Evolutionary conservation across 2,888 invertebrate genomes (phyloP).

Genomic region (Graphium colonna): DNA sequence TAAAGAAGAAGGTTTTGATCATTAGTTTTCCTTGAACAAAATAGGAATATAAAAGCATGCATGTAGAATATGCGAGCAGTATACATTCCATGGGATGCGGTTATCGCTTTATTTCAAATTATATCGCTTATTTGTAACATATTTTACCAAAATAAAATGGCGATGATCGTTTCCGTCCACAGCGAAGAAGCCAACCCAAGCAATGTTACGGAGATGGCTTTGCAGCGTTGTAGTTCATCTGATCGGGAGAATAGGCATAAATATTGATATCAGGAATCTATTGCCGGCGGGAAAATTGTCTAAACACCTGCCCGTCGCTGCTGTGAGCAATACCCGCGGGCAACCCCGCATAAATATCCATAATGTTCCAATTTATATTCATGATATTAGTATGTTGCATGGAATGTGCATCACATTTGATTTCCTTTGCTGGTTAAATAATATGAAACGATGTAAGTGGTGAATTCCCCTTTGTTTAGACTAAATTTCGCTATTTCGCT

Average conservation of each 20-base stretch:
- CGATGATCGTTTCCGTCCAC: neutral
- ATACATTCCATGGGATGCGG: too few relatives aligned
- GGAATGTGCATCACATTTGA: slow-evolving; percentile 71
- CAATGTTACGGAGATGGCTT: slow-evolving; percentile 39
- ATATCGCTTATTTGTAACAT: too few relatives aligned
- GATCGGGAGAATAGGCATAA: slow-evolving; percentile 72
- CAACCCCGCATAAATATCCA: slow-evolving; percentile 72
- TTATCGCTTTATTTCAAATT: neutral
- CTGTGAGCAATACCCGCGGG: slow-evolving; percentile 65
- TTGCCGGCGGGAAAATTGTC: slow-evolving; percentile 73
- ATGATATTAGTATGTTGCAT: slow-evolving; percentile 70
- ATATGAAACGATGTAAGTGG: slow-evolving; percentile 34
- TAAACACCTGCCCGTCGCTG: slow-evolving; percentile 67
- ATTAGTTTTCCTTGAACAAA: too few relatives aligned
- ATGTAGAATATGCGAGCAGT: too few relatives aligned
- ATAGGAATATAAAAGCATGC: too few relatives aligned
- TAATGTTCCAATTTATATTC: slow-evolving; percentile 79
- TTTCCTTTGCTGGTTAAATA: slow-evolving; percentile 70
- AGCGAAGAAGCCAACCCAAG: slow-evolving; percentile 23
- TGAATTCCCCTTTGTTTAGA: slow-evolving; percentile 9
- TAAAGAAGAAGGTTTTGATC: too few relatives aligned
- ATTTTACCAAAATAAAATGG: too few relatives aligned
- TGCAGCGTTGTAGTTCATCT: slow-evolving; percentile 53
- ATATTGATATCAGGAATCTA: slow-evolving; percentile 73
- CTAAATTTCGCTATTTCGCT: neutral